Percentiles rank a stretch among this genome's conserved stretches.
Conservation (phyloP, 2,888 invertebrate genomes). For the Tanypteryx hageni region DNA sequence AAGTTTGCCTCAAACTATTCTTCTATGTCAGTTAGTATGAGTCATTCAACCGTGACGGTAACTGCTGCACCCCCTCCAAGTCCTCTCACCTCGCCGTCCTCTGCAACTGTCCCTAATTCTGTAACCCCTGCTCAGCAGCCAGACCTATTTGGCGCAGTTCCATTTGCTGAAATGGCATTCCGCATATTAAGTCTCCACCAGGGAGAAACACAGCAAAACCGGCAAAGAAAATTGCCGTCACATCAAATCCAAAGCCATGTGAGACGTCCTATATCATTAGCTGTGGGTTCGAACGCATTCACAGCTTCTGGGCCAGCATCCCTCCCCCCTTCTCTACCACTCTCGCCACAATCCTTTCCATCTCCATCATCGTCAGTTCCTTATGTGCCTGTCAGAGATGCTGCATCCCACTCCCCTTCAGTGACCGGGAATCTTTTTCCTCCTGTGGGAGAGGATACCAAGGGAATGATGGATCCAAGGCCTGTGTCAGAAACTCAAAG, state of each 20-base stretch:
- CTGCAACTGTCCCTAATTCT: conserved; percentile 44
- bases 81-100: neutral
- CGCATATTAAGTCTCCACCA: conserved; percentile 49
- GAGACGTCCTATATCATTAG: conserved; percentile 49
- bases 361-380: conserved; percentile 41
- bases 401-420: conserved; percentile 26
- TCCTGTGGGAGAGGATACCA: neutral
- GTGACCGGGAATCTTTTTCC: conserved; percentile 32
- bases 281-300: conserved; percentile 48
- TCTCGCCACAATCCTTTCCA: conserved; percentile 45
- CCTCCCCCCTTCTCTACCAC: conserved; percentile 52
- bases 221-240: conserved; percentile 64
- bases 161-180: conserved; percentile 70
- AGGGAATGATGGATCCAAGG: neutral
- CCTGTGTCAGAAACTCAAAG: neutral
- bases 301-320: conserved; percentile 38
- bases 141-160: conserved; percentile 71
- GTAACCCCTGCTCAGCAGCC: conserved; percentile 59
- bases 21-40: conserved; percentile 28
- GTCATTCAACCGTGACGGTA: conserved; percentile 1
- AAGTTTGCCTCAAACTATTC: conserved; percentile 63
- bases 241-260: conserved; percentile 44
- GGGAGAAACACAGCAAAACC: conserved; percentile 29
- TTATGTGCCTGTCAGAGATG: conserved; percentile 50
- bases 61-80: conserved; percentile 48